Base-by-base conservation (phyloP, 2,797 vertebrate species). In the Artibeus lituratus region DNA sequence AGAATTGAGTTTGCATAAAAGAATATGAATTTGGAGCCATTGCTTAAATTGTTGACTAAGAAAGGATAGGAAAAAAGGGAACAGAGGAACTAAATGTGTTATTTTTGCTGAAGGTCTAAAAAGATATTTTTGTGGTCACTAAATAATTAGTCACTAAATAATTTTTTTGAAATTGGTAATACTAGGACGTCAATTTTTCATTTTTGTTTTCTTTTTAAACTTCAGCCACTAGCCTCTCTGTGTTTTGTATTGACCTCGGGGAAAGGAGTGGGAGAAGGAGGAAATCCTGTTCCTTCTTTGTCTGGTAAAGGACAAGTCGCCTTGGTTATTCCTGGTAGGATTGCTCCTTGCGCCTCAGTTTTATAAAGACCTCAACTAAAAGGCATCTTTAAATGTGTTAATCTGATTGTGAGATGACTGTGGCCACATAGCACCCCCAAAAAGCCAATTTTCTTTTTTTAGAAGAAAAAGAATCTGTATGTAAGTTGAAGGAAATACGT, bases 141-240 rank as follows among this genome's bases (percentile, higher is more conserved):
- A 82, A 96, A 59, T 35, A 59, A 10, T 32, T 65, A n/a, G 44
- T 81, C 10, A 57, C 37, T 91, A 82, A 96, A 59, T 35, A 59
- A 10, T 35, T 26, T 24, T 73, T 14, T 12, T 44, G n/a, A 21
- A 83, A 39, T 29, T 81, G 15, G 15, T 21, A 85, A 32, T n/a
- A 32, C 10, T 53, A 74, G 65, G 21, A 74, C 47, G 11, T 53
- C 55, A 73, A 15, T 32, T 82, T 92, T 90, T 35, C 47, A 82
- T 82, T 87, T 91, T 77, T 1, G 4, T 96, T 88, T 92, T 77
- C 74, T 87, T 90, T 93, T 95, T 69, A 37, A 69, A 42, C 42
- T 65, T 57, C 47, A 83, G 47, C 57, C 19, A 12, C 29, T 84
- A 69, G 26, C 19, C 24, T 39, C 18, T 49, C 9, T 44, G 47